Evolutionary conservation across 2,888 invertebrate species (phyloP), one percentile per base, ranked within the genome.

Genomic region (Diadegma fenestrale): DNA sequence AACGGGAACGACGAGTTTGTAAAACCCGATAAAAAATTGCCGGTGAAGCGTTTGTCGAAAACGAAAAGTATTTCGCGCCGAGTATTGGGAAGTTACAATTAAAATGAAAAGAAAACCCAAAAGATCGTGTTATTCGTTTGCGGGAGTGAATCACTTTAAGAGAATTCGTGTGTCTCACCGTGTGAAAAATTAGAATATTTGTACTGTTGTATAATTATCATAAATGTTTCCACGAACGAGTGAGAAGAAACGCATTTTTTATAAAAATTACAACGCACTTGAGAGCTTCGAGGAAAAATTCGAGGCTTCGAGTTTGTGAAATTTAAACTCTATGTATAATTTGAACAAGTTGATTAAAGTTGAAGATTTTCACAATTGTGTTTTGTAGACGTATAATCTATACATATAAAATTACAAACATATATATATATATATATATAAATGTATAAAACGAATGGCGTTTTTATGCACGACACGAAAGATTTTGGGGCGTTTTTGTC

Each of bases 51-150:
- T 80, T 82, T 86, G 64, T 89, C 89, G 22, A 90, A 89, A 73
- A 43, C 75, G 30, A 90, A 88, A 80, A 76, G n/a, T 41, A 8
- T 54, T 26, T 87, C 81, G 71, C 89, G 90, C 68, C 88, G 87
- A 73, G 87, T 89, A 69, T 86, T 90, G 77, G 90, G 90, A 75
- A 88, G 82, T 85, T 88, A 83, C 73, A 90, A 90, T 83, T 90
- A 82, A 87, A 68, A 54, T 26, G 48, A 80, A 66, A 43, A 26
- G 10, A 43, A 41, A 19, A 14, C 22, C 19, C 37, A 22, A 48
- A 61, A 26, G 19, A 14, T 71, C n/a, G 22, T 37, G 37, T 30
- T 45, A 19, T 7, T 68, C 63, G 43, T 43, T 71, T 45, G 19
- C 63, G 54, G 45, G 72, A 68, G 19, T 37, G 45, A 64, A 78